Percentiles rank a stretch among this genome's conserved stretches.
Conservation (phyloP, 2,888 invertebrate species). For the Conistra vaccinii region DNA sequence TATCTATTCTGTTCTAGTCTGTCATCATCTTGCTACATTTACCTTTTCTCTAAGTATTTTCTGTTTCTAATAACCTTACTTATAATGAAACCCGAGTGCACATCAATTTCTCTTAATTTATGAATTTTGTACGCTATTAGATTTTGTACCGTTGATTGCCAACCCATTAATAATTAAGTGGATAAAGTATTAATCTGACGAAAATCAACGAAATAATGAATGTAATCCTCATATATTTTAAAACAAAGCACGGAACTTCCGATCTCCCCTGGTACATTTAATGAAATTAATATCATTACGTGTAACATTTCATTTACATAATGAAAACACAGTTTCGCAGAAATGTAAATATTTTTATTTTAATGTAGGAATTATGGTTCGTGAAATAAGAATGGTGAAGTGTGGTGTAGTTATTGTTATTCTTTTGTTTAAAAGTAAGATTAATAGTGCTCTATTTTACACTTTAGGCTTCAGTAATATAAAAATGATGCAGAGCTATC, state of each 20-base stretch:
- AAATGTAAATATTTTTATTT: slow-evolving; percentile 10
- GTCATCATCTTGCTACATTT: neutral
- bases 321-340: slow-evolving; percentile 20
- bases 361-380: neutral
- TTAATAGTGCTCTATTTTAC: neutral
- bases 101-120: neutral
- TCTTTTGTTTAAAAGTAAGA: neutral
- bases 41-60: neutral
- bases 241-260: slow-evolving; percentile 9
- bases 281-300: slow-evolving; percentile 18
- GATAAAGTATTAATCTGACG: neutral
- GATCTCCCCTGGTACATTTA: slow-evolving; percentile 17
- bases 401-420: neutral
- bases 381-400: neutral
- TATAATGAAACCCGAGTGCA: neutral
- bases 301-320: slow-evolving; percentile 49
- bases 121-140: slow-evolving; percentile 11
- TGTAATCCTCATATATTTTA: slow-evolving; percentile 13
- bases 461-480: too few relatives aligned
- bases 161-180: neutral
- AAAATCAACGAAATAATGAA: slow-evolving; percentile 32
- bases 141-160: slow-evolving; percentile 23
- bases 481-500: too few relatives aligned
- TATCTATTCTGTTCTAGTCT: neutral
- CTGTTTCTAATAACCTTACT: neutral